Evolutionary conservation across 2,113 vertebrate genomes (phyloP).

Genomic region (Nycticorax nycticorax): DNA sequence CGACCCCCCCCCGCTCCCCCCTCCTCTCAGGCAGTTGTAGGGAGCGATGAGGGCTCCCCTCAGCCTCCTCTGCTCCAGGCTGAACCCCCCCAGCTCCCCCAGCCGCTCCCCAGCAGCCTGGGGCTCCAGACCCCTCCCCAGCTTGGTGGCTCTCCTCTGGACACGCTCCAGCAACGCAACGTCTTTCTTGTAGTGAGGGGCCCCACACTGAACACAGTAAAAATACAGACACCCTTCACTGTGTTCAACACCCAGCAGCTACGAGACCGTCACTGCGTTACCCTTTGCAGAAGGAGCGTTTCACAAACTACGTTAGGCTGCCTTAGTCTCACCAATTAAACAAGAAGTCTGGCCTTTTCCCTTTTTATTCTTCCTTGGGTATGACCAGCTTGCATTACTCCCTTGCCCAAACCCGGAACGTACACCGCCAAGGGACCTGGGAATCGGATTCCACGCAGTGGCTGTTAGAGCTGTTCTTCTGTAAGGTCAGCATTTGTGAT

Average conservation of each 20-base stretch:
- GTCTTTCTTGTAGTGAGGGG: too few relatives aligned
- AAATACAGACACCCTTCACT: not conserved
- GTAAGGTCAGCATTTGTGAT: not conserved
- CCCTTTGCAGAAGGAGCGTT: not conserved
- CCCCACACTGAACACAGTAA: too few relatives aligned
- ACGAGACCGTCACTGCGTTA: rapidly evolving
- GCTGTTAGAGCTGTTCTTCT: not conserved
- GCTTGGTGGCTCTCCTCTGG: too few relatives aligned
- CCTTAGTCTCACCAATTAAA: not conserved
- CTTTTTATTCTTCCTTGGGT: not conserved
- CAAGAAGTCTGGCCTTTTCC: not conserved
- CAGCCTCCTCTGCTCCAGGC: too few relatives aligned
- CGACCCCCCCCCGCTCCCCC: too few relatives aligned
- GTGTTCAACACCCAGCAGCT: not conserved
- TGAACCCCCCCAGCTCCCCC: too few relatives aligned
- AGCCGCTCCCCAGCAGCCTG: too few relatives aligned
- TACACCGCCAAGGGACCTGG: not conserved
- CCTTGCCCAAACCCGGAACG: not conserved
- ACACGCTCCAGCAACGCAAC: too few relatives aligned
- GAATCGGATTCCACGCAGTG: rapidly evolving
- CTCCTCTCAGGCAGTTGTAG: too few relatives aligned
- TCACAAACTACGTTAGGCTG: not conserved
- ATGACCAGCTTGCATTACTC: not conserved
- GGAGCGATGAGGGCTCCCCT: too few relatives aligned
- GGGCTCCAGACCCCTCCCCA: too few relatives aligned